Evolutionary conservation across 2,888 invertebrate genomes (phyloP).

Genomic region (Rugalucina vietnamica): DNA sequence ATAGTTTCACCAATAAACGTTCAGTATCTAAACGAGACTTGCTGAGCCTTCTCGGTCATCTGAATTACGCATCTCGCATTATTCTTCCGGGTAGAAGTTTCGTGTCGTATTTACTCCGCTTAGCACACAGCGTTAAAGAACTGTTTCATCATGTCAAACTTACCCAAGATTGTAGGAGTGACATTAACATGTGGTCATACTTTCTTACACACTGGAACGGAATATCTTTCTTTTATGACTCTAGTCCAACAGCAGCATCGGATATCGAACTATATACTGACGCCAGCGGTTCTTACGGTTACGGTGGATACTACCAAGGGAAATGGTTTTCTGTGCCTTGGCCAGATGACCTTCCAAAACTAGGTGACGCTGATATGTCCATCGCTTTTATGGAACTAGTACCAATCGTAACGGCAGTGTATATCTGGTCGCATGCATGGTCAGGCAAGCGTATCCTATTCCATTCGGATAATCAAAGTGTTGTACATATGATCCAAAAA

Average conservation of each 20-base stretch:
- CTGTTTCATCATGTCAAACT: constrained; percentile 37
- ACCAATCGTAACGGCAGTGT: constrained; percentile 28
- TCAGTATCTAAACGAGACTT: constrained; percentile 34
- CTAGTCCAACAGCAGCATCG: constrained; percentile 16
- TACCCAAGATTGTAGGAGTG: constrained; percentile 15
- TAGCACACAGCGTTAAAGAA: constrained; percentile 32
- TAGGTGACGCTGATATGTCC: neutral
- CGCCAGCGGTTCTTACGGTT: constrained; percentile 11
- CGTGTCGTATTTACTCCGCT: constrained; percentile 29
- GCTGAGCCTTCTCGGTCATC: constrained; percentile 23
- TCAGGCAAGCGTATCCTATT: constrained; percentile 18
- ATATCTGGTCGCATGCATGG: constrained; percentile 35
- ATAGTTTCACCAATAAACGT: neutral
- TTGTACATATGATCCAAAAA: constrained; percentile 33
- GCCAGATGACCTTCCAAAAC: constrained; percentile 17
- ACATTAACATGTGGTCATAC: constrained; percentile 42
- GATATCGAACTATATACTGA: constrained; percentile 46
- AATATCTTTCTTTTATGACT: constrained; percentile 46
- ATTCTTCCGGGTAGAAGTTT: constrained; percentile 41
- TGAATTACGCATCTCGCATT: constrained; percentile 35
- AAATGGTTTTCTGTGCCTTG: constrained; percentile 46
- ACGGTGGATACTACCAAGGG: constrained; percentile 26
- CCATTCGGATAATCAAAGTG: constrained; percentile 34
- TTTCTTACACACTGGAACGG: constrained; percentile 51
- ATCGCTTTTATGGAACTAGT: constrained; percentile 24